These are phyloP conservation scores for Chelonoidis abingdonii DNA, from an alignment of 2,113 vertebrate genomes.

Conservation along the genomic window DNA sequence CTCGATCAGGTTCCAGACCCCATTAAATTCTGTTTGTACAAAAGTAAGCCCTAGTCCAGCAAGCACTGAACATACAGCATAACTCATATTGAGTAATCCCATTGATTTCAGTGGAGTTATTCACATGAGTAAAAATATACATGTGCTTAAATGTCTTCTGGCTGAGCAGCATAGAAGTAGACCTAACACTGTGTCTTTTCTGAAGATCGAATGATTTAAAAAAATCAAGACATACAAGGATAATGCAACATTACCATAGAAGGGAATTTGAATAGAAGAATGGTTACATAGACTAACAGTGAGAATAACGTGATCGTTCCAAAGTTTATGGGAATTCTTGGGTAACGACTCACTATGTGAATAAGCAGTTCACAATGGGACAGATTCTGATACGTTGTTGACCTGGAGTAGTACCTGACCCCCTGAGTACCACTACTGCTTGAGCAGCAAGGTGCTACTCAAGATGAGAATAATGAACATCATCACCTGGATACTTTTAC, in stretches of 20 bases:
- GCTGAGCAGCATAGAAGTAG: background rate
- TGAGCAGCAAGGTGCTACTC: background rate
- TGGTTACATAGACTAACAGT: background rate
- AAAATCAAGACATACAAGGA: background rate
- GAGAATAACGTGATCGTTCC: background rate
- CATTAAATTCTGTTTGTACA: background rate
- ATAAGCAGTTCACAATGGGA: background rate
- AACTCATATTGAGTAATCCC: background rate
- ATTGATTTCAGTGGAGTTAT: background rate
- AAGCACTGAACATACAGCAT: background rate
- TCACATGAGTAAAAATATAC: background rate
- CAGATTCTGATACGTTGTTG: background rate
- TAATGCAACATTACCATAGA: background rate
- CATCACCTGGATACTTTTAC: background rate
- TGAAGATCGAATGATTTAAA: background rate
- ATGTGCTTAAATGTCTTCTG: background rate
- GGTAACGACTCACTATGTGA: background rate
- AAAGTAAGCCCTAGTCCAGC: background rate
- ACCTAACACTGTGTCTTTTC: background rate
- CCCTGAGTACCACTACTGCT: background rate
- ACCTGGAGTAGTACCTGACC: no score
- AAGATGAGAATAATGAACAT: background rate
- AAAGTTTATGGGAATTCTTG: background rate
- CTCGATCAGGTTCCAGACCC: background rate
- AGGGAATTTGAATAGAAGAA: background rate